Percentiles rank a stretch among this genome's conserved stretches.
Conservation (phyloP, 2,888 invertebrate species). For the Blastobasis adustella region DNA sequence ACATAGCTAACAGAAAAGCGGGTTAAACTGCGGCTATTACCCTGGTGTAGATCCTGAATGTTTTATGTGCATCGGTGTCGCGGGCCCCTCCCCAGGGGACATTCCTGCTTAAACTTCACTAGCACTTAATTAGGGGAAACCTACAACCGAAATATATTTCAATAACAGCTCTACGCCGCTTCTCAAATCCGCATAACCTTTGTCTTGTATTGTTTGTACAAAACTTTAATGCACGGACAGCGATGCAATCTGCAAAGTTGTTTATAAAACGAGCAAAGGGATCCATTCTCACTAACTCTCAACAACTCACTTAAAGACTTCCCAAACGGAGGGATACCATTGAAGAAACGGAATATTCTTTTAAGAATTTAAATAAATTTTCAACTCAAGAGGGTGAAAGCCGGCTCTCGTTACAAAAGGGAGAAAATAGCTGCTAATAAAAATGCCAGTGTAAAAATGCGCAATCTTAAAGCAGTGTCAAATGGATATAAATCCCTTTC, state of each 20-base stretch:
- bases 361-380: constrained; percentile 69
- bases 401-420: constrained; percentile 57
- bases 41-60: constrained; percentile 56
- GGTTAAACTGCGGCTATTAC: constrained; percentile 58
- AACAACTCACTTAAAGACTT: constrained; percentile 49
- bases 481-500: constrained; percentile 36
- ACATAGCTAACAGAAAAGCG: too few relatives aligned
- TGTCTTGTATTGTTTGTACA: constrained; percentile 26
- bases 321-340: constrained; percentile 37
- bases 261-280: constrained; percentile 8
- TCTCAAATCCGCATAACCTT: constrained; percentile 23
- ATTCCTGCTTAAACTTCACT: constrained; percentile 50
- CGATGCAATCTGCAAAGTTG: background rate
- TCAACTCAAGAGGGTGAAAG: constrained; percentile 40
- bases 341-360: constrained; percentile 48
- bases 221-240: constrained; percentile 31
- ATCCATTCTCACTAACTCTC: constrained; percentile 22
- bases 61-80: constrained; percentile 56
- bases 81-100: constrained; percentile 40
- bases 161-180: constrained; percentile 57
- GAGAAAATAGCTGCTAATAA: constrained; percentile 55
- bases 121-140: constrained; percentile 67
- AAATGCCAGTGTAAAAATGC: constrained; percentile 49
- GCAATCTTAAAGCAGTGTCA: constrained; percentile 51
- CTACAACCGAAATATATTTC: constrained; percentile 51